These are phyloP conservation scores for Acanthiza pusilla DNA, from an alignment of 2,797 vertebrate species.

Conservation along the genomic window DNA sequence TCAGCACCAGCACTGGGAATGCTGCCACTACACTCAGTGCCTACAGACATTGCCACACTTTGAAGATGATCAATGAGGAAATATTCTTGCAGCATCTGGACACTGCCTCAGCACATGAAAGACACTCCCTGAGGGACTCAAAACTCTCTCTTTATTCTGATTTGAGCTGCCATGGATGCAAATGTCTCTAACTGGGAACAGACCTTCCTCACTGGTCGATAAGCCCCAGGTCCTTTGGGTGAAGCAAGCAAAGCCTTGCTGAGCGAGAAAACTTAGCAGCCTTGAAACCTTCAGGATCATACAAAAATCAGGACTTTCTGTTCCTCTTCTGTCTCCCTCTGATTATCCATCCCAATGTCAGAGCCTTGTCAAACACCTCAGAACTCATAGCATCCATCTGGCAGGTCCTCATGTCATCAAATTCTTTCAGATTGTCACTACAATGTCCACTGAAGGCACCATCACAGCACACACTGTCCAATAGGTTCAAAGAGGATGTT, in stretches of 20 bases:
- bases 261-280: background rate
- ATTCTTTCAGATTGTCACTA: background rate
- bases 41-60: background rate
- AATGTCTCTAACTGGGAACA: constrained; percentile 5
- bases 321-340: background rate
- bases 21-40: background rate
- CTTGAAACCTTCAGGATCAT: background rate
- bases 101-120: background rate
- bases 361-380: background rate
- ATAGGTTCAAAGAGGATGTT: background rate
- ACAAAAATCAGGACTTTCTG: background rate
- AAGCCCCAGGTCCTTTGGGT: background rate
- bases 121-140: background rate
- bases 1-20: background rate
- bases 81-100: background rate
- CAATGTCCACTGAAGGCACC: background rate
- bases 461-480: background rate
- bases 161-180: constrained; percentile 14
- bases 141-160: background rate
- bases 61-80: constrained; percentile 26
- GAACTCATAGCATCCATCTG: background rate
- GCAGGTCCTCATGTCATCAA: background rate
- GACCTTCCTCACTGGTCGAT: background rate
- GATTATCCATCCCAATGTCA: background rate
- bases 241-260: background rate